Evolutionary conservation across 2,797 vertebrate genomes (phyloP), one percentile per base, ranked within the genome.

Genomic region (Pipistrellus pipistrellus): DNA sequence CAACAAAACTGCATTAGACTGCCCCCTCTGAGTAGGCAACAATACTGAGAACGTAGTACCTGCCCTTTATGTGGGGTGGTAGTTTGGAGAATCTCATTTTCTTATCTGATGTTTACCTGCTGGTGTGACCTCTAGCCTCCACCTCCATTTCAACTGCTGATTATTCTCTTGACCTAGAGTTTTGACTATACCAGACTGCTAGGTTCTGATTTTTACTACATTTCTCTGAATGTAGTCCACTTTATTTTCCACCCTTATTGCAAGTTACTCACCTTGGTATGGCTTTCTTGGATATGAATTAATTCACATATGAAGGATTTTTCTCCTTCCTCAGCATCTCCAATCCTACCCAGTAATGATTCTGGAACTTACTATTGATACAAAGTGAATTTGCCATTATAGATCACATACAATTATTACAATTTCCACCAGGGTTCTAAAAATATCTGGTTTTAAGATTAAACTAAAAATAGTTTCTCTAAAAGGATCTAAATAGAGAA

Each of bases 401-500:
- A 81, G 80, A 87, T 94, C 77, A 95, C 17, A 75, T 80, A 85
- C 90, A 96, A 88, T 93, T 96, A 59, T 92, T 90, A 93, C 83
- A 91, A 83, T 95, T 96, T 93, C 84, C 30, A 89, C 64, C n/a
- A 91, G 44, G 41, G 14, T 88, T 94, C 88, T 96, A 91, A 97
- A 96, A 95, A 88, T 94, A 68, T 75, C 88, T 93, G 38, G n/a
- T 95, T 97, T 97, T 92, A 96, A 95, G 80, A 96, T 96, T 92
- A 94, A 89, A 77, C 90, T 96, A 97, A 96, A 96, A 97, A 96
- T 97, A 96, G 92, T 71, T 85, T 77, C 88, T 68, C 90, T 88
- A 90, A 95, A 95, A 95, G 85, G 51, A 85, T 89, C 91, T 95
- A 95, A 96, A 92, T 97, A 96, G 95, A 86, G 87, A 86, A 87